Percentiles rank a stretch among this genome's conserved stretches.
phyloP scores from a whole-genome alignment of 2,888 invertebrate genomes.

The Hypomecis atomaria region DNA sequence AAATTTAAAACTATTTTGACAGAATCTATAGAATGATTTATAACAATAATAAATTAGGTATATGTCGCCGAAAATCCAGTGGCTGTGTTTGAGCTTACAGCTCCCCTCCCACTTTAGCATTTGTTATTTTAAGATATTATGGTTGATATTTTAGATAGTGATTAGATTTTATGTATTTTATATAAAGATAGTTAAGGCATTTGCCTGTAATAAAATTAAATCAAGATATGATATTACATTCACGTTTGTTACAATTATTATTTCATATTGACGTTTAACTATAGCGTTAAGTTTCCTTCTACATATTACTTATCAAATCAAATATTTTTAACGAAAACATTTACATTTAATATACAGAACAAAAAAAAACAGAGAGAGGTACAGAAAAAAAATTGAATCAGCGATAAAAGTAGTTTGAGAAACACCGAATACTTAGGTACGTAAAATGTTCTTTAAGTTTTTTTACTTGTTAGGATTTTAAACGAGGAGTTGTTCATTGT shows the following conservation, averaged over 20 bases:
- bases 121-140: neutral
- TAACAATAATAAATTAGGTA: no score
- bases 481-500: no score
- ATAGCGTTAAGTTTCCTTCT: neutral
- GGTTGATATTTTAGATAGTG: neutral
- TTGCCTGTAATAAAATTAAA: no score
- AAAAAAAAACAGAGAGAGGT: neutral
- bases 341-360: neutral
- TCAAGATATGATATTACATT: neutral
- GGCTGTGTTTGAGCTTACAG: no score
- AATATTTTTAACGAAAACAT: conserved; percentile 3
- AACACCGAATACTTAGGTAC: neutral
- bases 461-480: no score
- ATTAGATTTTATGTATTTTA: neutral
- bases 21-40: no score
- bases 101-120: no score
- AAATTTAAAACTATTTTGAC: no score
- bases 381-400: no score
- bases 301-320: neutral
- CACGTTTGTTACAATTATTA: no score
- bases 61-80: no score
- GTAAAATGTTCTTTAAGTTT: neutral
- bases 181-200: neutral
- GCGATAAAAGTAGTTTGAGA: neutral
- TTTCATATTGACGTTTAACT: no score